Evolutionary conservation across 1,140 invertebrate genomes (phyloP).

Genomic region (Drosophila funebris): DNA sequence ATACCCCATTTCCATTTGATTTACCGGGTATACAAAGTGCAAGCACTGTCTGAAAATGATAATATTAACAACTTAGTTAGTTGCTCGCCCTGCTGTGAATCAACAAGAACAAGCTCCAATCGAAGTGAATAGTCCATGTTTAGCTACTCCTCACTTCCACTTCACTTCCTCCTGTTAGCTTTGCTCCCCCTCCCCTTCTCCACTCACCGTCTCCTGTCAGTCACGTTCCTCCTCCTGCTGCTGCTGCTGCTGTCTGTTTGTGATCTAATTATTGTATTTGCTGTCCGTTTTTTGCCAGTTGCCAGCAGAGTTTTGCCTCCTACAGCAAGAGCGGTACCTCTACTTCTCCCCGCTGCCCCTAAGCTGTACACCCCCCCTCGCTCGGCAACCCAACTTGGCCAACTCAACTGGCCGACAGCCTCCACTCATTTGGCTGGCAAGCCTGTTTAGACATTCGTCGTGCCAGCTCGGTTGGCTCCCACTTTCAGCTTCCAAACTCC

Average conservation of each 20-base stretch:
- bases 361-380: not conserved
- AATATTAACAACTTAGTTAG: conserved; percentile 54
- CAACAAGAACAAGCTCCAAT: conserved; percentile 11
- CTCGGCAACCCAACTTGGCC: not conserved
- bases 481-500: conserved; percentile 30
- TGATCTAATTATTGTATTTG: conserved; percentile 81
- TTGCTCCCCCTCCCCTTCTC: not conserved
- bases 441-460: conserved; percentile 50
- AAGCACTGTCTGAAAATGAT: conserved; percentile 21
- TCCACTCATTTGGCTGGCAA: conserved; percentile 44
- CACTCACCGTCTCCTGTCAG: conserved; percentile 4
- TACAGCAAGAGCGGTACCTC: conserved; percentile 14
- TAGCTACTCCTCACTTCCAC: conserved; percentile 45
- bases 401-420: conserved; percentile 19
- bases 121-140: conserved; percentile 7
- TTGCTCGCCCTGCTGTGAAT: conserved; percentile 22
- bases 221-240: conserved; percentile 58
- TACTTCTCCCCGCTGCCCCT: not conserved
- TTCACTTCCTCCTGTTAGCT: conserved; percentile 9
- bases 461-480: conserved; percentile 28
- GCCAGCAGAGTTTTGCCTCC: conserved; percentile 40
- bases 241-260: conserved; percentile 52
- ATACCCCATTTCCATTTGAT: not conserved
- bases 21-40: conserved; percentile 23
- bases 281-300: conserved; percentile 71